These are phyloP conservation scores for Pemphredon lugubris DNA, from an alignment of 2,888 invertebrate genomes.

Conservation along the genomic window DNA sequence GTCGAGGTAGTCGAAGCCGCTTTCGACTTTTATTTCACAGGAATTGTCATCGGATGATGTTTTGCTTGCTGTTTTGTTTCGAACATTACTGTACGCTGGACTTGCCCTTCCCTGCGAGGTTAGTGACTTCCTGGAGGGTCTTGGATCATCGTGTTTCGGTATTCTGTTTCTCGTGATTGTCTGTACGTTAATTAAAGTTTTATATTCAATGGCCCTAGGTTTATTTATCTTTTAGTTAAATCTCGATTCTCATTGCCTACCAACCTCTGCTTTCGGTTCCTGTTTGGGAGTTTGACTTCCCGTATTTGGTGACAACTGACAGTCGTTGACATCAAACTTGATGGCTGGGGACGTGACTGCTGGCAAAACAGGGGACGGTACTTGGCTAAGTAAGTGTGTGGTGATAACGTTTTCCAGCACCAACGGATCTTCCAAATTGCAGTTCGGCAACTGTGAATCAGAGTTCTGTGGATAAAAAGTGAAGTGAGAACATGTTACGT, in stretches of 20 bases:
- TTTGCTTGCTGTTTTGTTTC: neutral
- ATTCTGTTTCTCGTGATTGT: slow-evolving; percentile 4
- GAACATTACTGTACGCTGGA: neutral
- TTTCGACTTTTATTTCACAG: slow-evolving; percentile 37
- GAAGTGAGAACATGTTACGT: no score
- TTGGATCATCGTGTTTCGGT: slow-evolving; percentile 4
- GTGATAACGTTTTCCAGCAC: slow-evolving; percentile 88
- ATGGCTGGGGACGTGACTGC: slow-evolving; percentile 75
- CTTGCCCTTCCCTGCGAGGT: slow-evolving; percentile 13
- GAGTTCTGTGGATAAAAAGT: slow-evolving; percentile 30
- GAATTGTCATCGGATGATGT: slow-evolving; percentile 4
- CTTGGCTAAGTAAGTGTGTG: slow-evolving; percentile 85
- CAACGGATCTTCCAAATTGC: slow-evolving; percentile 87
- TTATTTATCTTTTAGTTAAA: neutral
- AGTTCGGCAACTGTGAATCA: slow-evolving; percentile 67
- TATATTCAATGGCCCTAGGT: slow-evolving; percentile 2
- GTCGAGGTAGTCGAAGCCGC: slow-evolving; percentile 1
- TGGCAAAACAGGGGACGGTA: slow-evolving; percentile 80
- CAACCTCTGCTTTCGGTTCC: slow-evolving; percentile 10
- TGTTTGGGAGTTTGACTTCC: slow-evolving; percentile 29
- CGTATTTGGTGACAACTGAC: slow-evolving; percentile 54
- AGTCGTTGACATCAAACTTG: slow-evolving; percentile 70
- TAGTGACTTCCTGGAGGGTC: slow-evolving; percentile 11
- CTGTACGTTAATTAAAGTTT: neutral
- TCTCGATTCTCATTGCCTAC: neutral